Base-by-base conservation (phyloP, 1,140 invertebrate genomes). In the Orius laevigatus region DNA sequence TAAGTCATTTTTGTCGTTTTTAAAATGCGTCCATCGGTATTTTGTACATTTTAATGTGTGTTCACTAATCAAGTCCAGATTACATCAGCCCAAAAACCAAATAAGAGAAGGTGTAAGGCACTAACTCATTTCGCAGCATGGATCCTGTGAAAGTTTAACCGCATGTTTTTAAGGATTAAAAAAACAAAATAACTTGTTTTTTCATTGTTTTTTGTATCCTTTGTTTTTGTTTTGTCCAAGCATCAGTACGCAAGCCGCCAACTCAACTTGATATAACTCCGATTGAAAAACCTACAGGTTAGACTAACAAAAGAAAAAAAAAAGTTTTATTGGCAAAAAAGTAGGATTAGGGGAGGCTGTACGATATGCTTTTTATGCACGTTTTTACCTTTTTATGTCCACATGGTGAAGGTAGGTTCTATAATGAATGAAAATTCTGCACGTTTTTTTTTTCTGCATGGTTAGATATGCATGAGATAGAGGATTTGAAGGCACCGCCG, bases 401-500 rank as follows among this genome's bases (percentile, higher is more conserved):
- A 25, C 25, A 4, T 25, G 25, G 25, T 25, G 25, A 25, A 25
- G 25, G 25, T 25, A 25, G 25, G 25, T 25, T 25, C 25, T 25
- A 25, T 25, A 25, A 25, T 25, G 25, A 25, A n/a, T n/a, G 25
- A 25, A 25, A 4, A 25, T 25, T 25, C 3, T 25, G 25, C 25
- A 25, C 18, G 45, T 42, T 49, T 53, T 34, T 51, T 31, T 34
- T 47, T 46, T 31, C 10, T 35, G 6, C 33, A 35, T 3, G 39
- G 36, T 31, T 48, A 36, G 50, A 10, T 20, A 35, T 36, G 46
- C 31, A 34, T 50, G 44, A 49, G 36, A 5, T 39, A 16, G 52
- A 49, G n/a, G 63, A 49, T 39, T 63, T 62, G 19, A 58, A 60
- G 11, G 61, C 63, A 12, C 59, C 62, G 4, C 66, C 66, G 41